Percentiles rank a stretch among this genome's conserved stretches.
Evolutionary conservation across 1,140 invertebrate species (phyloP).

Genomic region (Cephus cinctus): DNA sequence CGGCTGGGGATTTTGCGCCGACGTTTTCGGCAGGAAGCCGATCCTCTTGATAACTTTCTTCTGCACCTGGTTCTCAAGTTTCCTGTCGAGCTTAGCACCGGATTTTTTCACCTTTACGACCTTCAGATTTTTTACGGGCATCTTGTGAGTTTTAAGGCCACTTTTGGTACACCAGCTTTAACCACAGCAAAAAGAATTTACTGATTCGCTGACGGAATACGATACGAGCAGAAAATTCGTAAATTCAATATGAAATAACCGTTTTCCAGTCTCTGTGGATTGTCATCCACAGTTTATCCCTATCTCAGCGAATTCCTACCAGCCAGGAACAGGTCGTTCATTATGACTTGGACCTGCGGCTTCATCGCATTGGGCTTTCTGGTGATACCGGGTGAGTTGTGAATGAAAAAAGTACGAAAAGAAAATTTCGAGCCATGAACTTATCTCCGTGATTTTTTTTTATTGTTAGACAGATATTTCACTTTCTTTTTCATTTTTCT

Average conservation of each 20-base stretch:
- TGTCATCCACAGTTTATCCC: constrained; percentile 18
- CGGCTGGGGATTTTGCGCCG: constrained; percentile 45
- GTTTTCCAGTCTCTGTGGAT: constrained; percentile 26
- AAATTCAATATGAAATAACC: neutral
- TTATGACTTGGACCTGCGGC: constrained; percentile 37
- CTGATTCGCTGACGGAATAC: neutral
- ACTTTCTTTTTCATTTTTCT: neutral
- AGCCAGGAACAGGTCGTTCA: constrained; percentile 13
- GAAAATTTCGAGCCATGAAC: neutral
- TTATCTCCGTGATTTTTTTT: neutral
- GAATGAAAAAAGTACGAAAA: neutral
- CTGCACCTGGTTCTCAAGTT: constrained; percentile 29
- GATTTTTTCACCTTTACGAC: constrained; percentile 48
- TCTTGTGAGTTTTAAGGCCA: constrained; percentile 49
- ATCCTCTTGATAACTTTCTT: neutral
- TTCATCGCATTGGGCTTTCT: constrained; percentile 48
- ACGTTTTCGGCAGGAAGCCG: constrained; percentile 35
- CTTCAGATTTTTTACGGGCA: constrained; percentile 56
- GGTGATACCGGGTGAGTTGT: constrained; percentile 40
- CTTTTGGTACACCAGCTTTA: no score
- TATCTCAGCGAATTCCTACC: constrained; percentile 32
- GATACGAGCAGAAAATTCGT: neutral
- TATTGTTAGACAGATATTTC: neutral
- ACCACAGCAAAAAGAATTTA: no score
- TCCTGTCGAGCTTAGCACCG: constrained; percentile 51